These are phyloP conservation scores for Drosophila orosa DNA, from an alignment of 1,140 invertebrate genomes.

Conservation along the genomic window DNA sequence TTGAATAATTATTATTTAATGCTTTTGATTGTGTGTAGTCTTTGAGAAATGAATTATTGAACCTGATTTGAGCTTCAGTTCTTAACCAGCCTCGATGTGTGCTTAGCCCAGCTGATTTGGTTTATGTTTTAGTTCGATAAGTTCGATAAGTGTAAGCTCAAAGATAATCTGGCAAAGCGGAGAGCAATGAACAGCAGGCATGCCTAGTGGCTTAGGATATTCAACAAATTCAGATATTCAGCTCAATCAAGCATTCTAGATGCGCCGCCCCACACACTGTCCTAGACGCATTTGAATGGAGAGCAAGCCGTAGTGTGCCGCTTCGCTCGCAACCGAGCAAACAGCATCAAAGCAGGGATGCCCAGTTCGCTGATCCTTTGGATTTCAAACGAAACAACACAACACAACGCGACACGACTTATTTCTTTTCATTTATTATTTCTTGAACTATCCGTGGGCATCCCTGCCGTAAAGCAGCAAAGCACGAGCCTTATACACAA, in stretches of 20 bases:
- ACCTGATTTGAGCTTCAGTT: conserved; percentile 50
- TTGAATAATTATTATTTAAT: conserved; percentile 40
- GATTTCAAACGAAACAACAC: not conserved
- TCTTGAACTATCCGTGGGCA: conserved; percentile 8
- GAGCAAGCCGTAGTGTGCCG: conserved; percentile 47
- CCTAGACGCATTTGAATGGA: conserved; percentile 37
- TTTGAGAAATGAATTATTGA: conserved; percentile 38
- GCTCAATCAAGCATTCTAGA: conserved; percentile 28
- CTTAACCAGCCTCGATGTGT: conserved; percentile 48
- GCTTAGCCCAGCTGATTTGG: conserved; percentile 46
- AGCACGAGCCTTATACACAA: conserved; percentile 37
- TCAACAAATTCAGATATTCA: conserved; percentile 7
- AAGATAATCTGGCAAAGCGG: conserved; percentile 32
- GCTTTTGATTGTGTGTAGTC: conserved; percentile 50
- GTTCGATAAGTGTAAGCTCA: not conserved
- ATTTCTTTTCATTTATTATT: not conserved
- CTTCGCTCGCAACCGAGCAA: conserved; percentile 33
- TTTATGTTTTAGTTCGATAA: conserved; percentile 43
- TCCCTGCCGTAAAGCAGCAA: conserved; percentile 17
- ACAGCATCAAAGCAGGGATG: conserved; percentile 7
- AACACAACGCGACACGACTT: not conserved
- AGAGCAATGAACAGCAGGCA: conserved; percentile 33
- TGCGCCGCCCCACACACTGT: conserved; percentile 26
- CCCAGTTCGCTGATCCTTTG: not conserved
- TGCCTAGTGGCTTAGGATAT: conserved; percentile 40